A percentile compares a stretch with the other conserved stretches of the same genome.
These are phyloP conservation scores for Heliangelus exortis DNA, from an alignment of 2,797 vertebrate species.

Conservation along the genomic window DNA sequence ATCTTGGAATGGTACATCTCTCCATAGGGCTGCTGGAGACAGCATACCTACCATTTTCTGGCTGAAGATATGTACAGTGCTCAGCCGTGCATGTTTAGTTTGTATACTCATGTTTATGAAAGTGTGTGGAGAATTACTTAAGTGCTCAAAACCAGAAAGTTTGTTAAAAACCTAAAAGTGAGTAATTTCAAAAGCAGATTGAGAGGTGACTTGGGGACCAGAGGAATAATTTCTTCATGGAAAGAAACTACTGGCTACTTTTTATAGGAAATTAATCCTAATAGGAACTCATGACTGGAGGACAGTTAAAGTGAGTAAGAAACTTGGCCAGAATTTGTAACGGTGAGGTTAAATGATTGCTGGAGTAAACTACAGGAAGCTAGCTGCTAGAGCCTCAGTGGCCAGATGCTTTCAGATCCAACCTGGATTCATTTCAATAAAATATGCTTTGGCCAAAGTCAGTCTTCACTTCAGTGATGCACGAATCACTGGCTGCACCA, in stretches of 20 bases:
- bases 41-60: background rate
- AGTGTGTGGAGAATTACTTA: background rate
- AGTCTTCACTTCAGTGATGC: background rate
- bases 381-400: background rate
- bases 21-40: background rate
- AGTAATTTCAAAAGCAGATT: background rate
- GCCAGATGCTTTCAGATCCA: background rate
- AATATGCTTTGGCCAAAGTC: background rate
- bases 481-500: background rate
- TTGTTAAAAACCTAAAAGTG: background rate
- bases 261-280: too few species aligned
- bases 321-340: background rate
- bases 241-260: background rate
- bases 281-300: background rate
- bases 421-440: background rate
- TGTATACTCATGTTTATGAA: background rate
- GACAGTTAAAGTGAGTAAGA: background rate
- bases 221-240: background rate
- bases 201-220: background rate
- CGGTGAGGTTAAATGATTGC: background rate
- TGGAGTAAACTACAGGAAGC: background rate
- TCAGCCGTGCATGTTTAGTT: background rate
- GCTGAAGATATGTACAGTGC: background rate
- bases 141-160: background rate
- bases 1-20: background rate